phyloP scores from a whole-genome alignment of 2,113 vertebrate genomes.

The Seriola quinqueradiata region DNA sequence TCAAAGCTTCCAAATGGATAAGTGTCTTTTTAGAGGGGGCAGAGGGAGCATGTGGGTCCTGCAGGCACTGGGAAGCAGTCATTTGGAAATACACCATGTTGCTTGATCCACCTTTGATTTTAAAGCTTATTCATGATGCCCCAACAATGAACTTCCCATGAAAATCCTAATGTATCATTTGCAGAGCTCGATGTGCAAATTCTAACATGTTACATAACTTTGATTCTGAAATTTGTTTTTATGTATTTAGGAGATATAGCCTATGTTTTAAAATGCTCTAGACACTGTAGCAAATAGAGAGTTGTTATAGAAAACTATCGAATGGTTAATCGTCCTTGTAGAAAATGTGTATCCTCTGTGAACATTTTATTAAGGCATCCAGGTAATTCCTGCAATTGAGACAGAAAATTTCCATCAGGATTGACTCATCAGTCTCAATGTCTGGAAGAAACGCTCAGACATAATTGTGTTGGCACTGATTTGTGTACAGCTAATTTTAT shows the following conservation, averaged over 20 bases:
- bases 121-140: background rate
- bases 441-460: background rate
- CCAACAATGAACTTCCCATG: background rate
- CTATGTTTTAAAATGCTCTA: background rate
- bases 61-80: background rate
- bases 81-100: background rate
- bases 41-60: background rate
- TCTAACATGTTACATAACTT: background rate
- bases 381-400: background rate
- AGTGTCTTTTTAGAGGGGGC: background rate
- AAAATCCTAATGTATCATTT: slow-evolving; percentile 4
- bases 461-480: slow-evolving; percentile 14
- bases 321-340: background rate
- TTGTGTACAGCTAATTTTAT: background rate
- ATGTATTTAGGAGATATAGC: background rate
- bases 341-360: background rate
- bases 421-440: background rate
- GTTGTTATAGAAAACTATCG: background rate
- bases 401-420: background rate
- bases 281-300: background rate
- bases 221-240: background rate
- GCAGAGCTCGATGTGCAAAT: background rate
- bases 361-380: background rate
- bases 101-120: background rate
- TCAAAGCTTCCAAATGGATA: slow-evolving; percentile 22